A percentile compares a stretch with the other conserved stretches of the same genome.
phyloP scores from a whole-genome alignment of 2,797 vertebrate species.

The Gambelia wislizenii region DNA sequence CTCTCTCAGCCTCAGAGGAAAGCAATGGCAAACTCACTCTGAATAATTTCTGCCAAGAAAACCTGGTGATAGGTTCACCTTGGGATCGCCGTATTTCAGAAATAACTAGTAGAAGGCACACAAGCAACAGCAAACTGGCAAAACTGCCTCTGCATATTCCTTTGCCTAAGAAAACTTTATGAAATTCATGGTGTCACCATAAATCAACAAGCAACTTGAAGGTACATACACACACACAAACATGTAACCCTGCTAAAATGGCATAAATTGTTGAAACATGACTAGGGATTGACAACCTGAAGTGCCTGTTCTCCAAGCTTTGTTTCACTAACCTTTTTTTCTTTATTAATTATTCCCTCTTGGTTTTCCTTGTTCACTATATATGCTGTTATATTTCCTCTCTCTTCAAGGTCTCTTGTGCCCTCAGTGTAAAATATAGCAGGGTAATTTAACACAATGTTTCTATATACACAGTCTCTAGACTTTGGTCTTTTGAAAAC shows the following conservation, averaged over 20 bases:
- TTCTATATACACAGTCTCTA: background rate
- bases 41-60: no score
- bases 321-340: background rate
- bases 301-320: background rate
- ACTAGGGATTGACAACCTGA: background rate
- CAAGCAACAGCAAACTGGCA: no score
- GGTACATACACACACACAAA: background rate
- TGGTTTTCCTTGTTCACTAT: background rate
- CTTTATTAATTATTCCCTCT: background rate
- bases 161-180: no score
- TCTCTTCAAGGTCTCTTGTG: background rate
- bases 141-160: no score
- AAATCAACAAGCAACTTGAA: no score
- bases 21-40: no score
- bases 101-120: no score
- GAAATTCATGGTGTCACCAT: no score
- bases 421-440: background rate
- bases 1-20: no score
- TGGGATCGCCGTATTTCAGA: no score
- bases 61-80: no score
- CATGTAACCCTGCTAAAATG: background rate
- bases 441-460: background rate
- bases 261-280: background rate
- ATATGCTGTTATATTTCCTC: background rate
- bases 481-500: background rate